A percentile compares a stretch with the other conserved stretches of the same genome.
phyloP scores from a whole-genome alignment of 2,888 invertebrate genomes.

The Dysmachus trigonus region DNA sequence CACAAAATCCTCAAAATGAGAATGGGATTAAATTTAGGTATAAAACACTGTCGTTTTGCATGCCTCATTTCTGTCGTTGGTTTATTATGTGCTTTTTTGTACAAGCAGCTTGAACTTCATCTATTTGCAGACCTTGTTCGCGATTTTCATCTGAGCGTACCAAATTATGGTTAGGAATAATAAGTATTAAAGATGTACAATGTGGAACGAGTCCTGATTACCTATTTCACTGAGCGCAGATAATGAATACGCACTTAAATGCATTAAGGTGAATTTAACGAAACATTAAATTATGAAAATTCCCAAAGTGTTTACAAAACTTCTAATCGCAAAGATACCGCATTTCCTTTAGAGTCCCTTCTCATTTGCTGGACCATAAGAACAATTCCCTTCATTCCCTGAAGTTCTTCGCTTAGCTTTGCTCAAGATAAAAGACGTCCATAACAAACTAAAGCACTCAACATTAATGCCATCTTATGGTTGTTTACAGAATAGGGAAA shows the following conservation, averaged over 20 bases:
- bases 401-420: constrained; percentile 7
- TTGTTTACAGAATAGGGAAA: constrained; percentile 47
- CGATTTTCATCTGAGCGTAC: too few relatives aligned
- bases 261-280: not conserved
- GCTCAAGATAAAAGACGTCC: constrained; percentile 46
- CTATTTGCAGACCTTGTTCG: too few relatives aligned
- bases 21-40: too few relatives aligned
- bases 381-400: not conserved
- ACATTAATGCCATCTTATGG: constrained; percentile 49
- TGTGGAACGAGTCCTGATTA: not conserved
- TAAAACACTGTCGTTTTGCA: too few relatives aligned
- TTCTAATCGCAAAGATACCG: constrained; percentile 22
- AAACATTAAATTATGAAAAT: constrained; percentile 16
- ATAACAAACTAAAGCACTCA: constrained; percentile 48
- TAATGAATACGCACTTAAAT: not conserved
- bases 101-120: too few relatives aligned
- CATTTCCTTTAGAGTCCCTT: constrained; percentile 3
- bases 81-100: too few relatives aligned
- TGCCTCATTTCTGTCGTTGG: too few relatives aligned
- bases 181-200: too few relatives aligned
- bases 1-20: too few relatives aligned
- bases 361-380: constrained; percentile 10
- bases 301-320: constrained; percentile 21
- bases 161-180: too few relatives aligned
- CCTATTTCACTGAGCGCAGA: not conserved